phyloP scores from a whole-genome alignment of 2,113 vertebrate genomes.

The Tor tambroides region DNA sequence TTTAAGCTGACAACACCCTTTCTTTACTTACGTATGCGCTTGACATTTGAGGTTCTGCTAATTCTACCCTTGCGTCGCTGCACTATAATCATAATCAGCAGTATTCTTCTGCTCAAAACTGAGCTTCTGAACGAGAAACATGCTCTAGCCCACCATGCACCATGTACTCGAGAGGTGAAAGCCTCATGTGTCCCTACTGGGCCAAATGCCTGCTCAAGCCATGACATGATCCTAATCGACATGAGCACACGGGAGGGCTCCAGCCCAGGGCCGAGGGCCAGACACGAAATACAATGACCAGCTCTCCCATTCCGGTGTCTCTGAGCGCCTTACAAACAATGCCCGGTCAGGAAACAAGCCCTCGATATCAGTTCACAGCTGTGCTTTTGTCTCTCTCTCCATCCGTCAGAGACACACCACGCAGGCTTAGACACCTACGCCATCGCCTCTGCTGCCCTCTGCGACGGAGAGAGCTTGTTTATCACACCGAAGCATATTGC shows the following conservation, averaged over 20 bases:
- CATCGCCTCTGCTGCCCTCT: slow-evolving; percentile 66
- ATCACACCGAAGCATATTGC: slow-evolving; percentile 75
- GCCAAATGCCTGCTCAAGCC: slow-evolving; percentile 61
- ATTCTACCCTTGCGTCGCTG: background rate
- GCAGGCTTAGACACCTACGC: slow-evolving; percentile 58
- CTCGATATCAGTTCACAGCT: slow-evolving; percentile 62
- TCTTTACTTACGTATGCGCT: background rate
- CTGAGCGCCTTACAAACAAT: slow-evolving; percentile 62
- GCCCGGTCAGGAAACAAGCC: slow-evolving; percentile 47
- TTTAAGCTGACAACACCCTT: background rate
- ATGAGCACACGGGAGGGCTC: slow-evolving; percentile 49
- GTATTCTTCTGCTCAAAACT: slow-evolving; percentile 28
- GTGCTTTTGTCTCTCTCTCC: slow-evolving; percentile 69
- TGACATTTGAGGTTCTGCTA: slow-evolving; percentile 35
- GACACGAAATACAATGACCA: slow-evolving; percentile 61
- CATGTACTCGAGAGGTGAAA: slow-evolving; percentile 32
- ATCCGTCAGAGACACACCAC: slow-evolving; percentile 51
- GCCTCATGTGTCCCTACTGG: slow-evolving; percentile 54
- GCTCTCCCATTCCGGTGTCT: slow-evolving; percentile 57
- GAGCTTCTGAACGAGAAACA: slow-evolving; percentile 9
- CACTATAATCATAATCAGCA: slow-evolving; percentile 38
- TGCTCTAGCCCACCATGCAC: slow-evolving; percentile 31
- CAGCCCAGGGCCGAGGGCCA: slow-evolving; percentile 51
- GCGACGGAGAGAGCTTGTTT: slow-evolving; percentile 65
- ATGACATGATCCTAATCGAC: slow-evolving; percentile 54